These are phyloP conservation scores for Eupithecia tripunctaria DNA, from an alignment of 2,888 invertebrate genomes.

Conservation along the genomic window DNA sequence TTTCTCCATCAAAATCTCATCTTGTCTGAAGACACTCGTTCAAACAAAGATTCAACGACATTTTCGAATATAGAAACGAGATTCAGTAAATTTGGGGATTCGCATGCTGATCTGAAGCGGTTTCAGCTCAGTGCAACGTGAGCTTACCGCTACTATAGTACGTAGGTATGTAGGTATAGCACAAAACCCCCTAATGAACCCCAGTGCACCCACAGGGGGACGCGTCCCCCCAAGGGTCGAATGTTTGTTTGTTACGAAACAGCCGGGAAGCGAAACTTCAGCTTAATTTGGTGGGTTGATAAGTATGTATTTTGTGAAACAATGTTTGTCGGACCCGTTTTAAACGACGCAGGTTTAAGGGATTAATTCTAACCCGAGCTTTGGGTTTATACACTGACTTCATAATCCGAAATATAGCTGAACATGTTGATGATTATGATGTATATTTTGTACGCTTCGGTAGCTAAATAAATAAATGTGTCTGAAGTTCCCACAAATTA, in stretches of 20 bases:
- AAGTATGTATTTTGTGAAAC: slow-evolving; percentile 52
- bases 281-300: slow-evolving; percentile 62
- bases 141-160: slow-evolving; percentile 49
- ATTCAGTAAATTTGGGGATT: slow-evolving; percentile 75
- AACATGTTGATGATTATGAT: not conserved
- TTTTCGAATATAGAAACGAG: slow-evolving; percentile 67
- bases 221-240: slow-evolving; percentile 45
- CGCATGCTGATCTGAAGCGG: slow-evolving; percentile 69
- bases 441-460: slow-evolving; percentile 9
- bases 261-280: slow-evolving; percentile 56
- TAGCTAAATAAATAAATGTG: slow-evolving; percentile 28
- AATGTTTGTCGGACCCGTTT: slow-evolving; percentile 43
- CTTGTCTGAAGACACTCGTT: slow-evolving; percentile 54
- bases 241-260: slow-evolving; percentile 60
- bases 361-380: slow-evolving; percentile 42
- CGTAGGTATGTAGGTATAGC: slow-evolving; percentile 16
- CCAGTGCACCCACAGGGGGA: slow-evolving; percentile 55
- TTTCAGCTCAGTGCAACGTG: slow-evolving; percentile 61
- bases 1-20: slow-evolving; percentile 66
- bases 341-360: slow-evolving; percentile 44
- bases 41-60: slow-evolving; percentile 61
- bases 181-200: slow-evolving; percentile 50
- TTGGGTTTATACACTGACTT: slow-evolving; percentile 40
- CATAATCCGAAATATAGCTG: slow-evolving; percentile 24
- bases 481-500: slow-evolving; percentile 26